A percentile compares a stretch with the other conserved stretches of the same genome.
phyloP scores from a whole-genome alignment of 2,888 invertebrate genomes.

The Drosophila macrospina region DNA sequence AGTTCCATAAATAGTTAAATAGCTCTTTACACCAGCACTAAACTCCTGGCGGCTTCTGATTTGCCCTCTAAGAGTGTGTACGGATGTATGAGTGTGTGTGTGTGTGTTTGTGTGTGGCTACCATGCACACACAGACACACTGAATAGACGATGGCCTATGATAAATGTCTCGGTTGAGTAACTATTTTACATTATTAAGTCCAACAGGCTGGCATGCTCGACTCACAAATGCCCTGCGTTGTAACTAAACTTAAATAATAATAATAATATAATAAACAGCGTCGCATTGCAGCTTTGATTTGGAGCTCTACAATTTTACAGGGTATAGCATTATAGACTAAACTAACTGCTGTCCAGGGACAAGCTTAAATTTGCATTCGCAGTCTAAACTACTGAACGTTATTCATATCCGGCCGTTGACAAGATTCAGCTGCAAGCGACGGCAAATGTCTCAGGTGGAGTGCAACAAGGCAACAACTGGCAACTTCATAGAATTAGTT shows the following conservation, averaged over 20 bases:
- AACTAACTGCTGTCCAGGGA: slow-evolving; percentile 2
- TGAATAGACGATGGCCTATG: slow-evolving; percentile 21
- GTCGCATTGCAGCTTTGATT: not conserved
- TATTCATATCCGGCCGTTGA: slow-evolving; percentile 53
- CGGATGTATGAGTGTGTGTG: no score
- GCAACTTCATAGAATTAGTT: slow-evolving; percentile 6
- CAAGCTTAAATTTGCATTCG: slow-evolving; percentile 19
- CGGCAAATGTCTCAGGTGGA: slow-evolving; percentile 27
- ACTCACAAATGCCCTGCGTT: slow-evolving; percentile 25
- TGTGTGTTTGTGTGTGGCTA: not conserved
- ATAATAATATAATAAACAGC: not conserved
- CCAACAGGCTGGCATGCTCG: accelerated
- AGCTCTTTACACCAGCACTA: slow-evolving; percentile 50
- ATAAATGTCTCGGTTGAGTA: slow-evolving; percentile 43
- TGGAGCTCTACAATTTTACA: not conserved
- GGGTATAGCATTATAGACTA: slow-evolving; percentile 5
- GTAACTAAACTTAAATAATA: no score
- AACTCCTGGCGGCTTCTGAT: slow-evolving; percentile 15
- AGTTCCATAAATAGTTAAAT: slow-evolving; percentile 56
- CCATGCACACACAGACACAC: slow-evolving; percentile 6
- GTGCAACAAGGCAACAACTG: no score
- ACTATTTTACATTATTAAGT: slow-evolving; percentile 27
- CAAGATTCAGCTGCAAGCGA: slow-evolving; percentile 21
- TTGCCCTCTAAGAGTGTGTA: not conserved
- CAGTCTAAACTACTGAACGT: slow-evolving; percentile 24